Base-by-base conservation (phyloP, 2,888 invertebrate species). In the Synanthedon tipuliformis region DNA sequence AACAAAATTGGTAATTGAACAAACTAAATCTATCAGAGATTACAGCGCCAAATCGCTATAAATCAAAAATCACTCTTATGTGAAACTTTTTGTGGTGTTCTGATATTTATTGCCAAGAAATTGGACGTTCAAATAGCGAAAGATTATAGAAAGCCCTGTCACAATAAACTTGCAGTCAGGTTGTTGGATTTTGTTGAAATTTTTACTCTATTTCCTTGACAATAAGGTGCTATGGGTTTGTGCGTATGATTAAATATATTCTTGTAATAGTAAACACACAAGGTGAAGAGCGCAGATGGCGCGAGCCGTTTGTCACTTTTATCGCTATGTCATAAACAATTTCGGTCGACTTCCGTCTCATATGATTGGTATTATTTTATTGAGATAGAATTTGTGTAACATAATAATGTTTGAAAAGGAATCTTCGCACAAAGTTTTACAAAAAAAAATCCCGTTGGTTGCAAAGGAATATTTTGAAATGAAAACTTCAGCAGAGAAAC, bases 251-350 rank as follows among this genome's bases (percentile, higher is more conserved):
- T 45, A 45, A 45, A 45, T 5, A 8, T 15, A 12, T 13, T 13
- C 2, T 45, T 45, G 45, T 13, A 45, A 13, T 13, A 45, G 11
- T 15, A 45, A 45, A 15, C 15, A 45, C 15, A 45, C 45, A 45
- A 45, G 45, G 15, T 15, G 45, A n/a, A 54, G 23, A 54, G 53
- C 56, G 48, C 57, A 58, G 56, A 51, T 58, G 57, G 53, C 54
- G 53, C 54, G 51, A 27, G 51, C 48, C 51, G 52, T 56, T 56
- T 58, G 55, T 57, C 56, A 58, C 18, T 41, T 56, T 58, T 58
- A 58, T 58, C 52, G 54, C 51, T 49, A 23, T 54, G 55, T 52
- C 55, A 54, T 52, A 55, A 55, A 57, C 53, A 57, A 57, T 52
- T 18, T 48, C 53, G 48, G 45, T 40, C 52, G 41, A 45, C 45